phyloP scores from a whole-genome alignment of 1,140 invertebrate genomes.

The Nephila pilipes region DNA sequence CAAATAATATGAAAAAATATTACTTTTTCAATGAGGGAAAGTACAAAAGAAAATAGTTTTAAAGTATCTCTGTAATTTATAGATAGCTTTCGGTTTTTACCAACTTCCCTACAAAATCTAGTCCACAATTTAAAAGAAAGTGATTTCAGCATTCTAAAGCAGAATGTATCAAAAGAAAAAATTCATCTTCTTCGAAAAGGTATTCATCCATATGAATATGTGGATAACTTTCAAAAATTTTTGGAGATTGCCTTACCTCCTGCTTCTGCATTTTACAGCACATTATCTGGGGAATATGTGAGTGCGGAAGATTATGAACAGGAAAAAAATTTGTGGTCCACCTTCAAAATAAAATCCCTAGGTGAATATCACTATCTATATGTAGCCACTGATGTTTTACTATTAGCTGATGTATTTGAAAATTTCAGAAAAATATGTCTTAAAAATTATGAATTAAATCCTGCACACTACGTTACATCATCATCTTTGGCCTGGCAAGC shows the following conservation, averaged over 20 bases:
- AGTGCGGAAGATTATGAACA: conserved; percentile 29
- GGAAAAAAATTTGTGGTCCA: background rate
- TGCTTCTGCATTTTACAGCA: no score
- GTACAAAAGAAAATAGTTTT: no score
- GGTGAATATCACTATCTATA: conserved; percentile 41
- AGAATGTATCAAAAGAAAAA: background rate
- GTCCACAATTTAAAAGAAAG: no score
- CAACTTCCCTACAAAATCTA: background rate
- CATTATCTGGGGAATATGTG: no score
- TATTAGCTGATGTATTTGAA: conserved; percentile 27
- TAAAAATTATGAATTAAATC: background rate
- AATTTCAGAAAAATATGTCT: conserved; percentile 4
- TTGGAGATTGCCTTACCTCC: background rate
- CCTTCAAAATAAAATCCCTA: background rate
- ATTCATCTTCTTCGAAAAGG: background rate
- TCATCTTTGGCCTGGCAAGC: no score
- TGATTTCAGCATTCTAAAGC: background rate
- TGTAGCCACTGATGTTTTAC: background rate
- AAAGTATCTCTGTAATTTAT: background rate
- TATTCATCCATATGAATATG: background rate
- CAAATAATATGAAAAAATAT: conserved; percentile 9
- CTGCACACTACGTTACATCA: background rate
- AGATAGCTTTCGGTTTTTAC: background rate
- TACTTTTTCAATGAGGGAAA: conserved; percentile 12
- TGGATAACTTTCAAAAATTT: conserved; percentile 12